Conservation (phyloP, 2,113 vertebrate species). For the Eubucco bourcierii region DNA sequence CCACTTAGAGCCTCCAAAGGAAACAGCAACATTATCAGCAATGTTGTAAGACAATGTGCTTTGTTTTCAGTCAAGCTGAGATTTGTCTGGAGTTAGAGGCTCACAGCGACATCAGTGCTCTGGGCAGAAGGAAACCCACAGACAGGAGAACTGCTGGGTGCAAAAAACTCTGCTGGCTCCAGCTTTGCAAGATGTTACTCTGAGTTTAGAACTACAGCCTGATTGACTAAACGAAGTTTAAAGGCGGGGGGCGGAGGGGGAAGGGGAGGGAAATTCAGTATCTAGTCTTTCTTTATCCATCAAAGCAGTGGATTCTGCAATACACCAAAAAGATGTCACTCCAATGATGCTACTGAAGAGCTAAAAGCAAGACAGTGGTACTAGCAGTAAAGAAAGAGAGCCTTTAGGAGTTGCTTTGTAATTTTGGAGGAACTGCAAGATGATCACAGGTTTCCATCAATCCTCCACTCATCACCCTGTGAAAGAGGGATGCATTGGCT, state of each 20-base stretch:
- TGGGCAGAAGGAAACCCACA: neutral
- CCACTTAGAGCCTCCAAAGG: neutral
- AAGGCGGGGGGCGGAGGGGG: neutral
- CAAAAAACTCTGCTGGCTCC: neutral
- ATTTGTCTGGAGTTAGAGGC: neutral
- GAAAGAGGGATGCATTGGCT: rapidly evolving
- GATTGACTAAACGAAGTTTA: neutral
- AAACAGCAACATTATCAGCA: neutral
- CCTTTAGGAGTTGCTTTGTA: neutral
- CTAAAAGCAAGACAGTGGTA: neutral
- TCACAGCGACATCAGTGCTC: neutral
- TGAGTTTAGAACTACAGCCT: neutral
- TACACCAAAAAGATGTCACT: neutral
- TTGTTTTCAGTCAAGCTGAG: neutral
- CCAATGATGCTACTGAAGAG: neutral
- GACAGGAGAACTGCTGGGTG: neutral
- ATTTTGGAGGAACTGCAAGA: neutral
- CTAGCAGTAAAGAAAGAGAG: neutral
- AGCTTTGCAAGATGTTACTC: neutral
- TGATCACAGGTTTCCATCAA: rapidly evolving
- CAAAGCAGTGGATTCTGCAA: neutral
- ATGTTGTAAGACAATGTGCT: neutral
- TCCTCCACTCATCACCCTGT: neutral
- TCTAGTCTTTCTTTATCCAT: neutral
- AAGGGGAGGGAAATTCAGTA: neutral